A percentile compares a stretch with the other conserved stretches of the same genome.
Conservation (phyloP, 2,888 invertebrate genomes). For the Theodoxus fluviatilis region DNA sequence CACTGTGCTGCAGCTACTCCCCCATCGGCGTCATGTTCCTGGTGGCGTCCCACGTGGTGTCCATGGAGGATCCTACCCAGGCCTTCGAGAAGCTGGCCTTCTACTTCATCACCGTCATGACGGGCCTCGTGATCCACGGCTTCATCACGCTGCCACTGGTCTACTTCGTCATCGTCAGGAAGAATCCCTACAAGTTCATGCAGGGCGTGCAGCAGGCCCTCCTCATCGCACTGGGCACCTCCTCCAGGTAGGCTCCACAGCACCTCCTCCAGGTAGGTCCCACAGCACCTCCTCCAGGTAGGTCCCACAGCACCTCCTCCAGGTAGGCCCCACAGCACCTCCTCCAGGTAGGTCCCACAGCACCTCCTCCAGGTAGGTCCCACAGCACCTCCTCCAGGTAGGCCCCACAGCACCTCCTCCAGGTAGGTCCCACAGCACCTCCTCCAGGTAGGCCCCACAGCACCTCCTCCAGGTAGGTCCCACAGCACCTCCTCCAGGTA, state of each 20-base stretch:
- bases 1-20: conserved; percentile 57
- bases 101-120: conserved; percentile 79
- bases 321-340: too few relatives aligned
- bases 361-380: too few relatives aligned
- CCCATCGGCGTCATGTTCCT: conserved; percentile 58
- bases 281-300: too few relatives aligned
- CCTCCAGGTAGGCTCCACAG: conserved; percentile 86
- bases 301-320: too few relatives aligned
- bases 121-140: conserved; percentile 85
- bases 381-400: too few relatives aligned
- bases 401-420: too few relatives aligned
- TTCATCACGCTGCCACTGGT: conserved; percentile 83
- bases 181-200: conserved; percentile 88
- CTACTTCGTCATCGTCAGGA: conserved; percentile 80
- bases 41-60: conserved; percentile 80
- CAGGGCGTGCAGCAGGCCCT: conserved; percentile 82
- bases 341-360: too few relatives aligned
- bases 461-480: too few relatives aligned
- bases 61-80: conserved; percentile 73
- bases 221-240: conserved; percentile 87
- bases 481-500: too few relatives aligned
- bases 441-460: too few relatives aligned
- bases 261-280: too few relatives aligned
- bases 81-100: conserved; percentile 68
- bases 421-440: too few relatives aligned